These are phyloP conservation scores for Muscina levida DNA, from an alignment of 2,888 invertebrate species.

Conservation along the genomic window DNA sequence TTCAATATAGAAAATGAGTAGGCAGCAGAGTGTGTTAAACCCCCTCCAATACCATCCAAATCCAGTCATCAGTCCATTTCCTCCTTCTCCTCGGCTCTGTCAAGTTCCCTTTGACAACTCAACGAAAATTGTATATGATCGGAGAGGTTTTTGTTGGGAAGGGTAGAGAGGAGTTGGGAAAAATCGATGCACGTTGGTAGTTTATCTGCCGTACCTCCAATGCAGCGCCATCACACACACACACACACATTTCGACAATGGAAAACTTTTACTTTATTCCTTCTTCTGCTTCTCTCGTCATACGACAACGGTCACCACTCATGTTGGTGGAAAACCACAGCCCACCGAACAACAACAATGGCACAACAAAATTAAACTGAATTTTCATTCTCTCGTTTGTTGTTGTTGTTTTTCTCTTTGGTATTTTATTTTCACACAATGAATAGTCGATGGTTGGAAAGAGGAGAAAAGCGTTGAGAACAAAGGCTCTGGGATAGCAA, in stretches of 20 bases:
- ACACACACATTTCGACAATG: conserved; percentile 39
- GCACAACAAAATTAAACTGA: conserved; percentile 16
- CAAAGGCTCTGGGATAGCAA: conserved; percentile 24
- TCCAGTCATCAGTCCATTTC: too few species aligned
- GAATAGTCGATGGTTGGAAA: too few species aligned
- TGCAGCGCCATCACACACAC: not conserved
- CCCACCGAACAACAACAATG: conserved; percentile 25
- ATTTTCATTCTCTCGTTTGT: conserved; percentile 21
- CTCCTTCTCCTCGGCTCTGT: too few species aligned
- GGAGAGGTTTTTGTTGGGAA: too few species aligned
- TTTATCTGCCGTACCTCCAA: too few species aligned
- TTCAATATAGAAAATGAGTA: conserved; percentile 23
- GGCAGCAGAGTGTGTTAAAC: too few species aligned
- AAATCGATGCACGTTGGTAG: too few species aligned
- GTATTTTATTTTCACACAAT: conserved; percentile 10
- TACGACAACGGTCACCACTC: too few species aligned
- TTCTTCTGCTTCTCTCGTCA: not conserved
- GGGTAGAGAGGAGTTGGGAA: too few species aligned
- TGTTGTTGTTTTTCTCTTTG: not conserved
- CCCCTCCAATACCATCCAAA: too few species aligned
- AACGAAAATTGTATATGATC: too few species aligned
- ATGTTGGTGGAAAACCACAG: conserved; percentile 14
- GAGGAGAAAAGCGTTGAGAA: not conserved
- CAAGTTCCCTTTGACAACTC: too few species aligned
- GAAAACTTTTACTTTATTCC: conserved; percentile 61